phyloP scores from a whole-genome alignment of 2,888 invertebrate genomes.

The Protonemura montana region DNA sequence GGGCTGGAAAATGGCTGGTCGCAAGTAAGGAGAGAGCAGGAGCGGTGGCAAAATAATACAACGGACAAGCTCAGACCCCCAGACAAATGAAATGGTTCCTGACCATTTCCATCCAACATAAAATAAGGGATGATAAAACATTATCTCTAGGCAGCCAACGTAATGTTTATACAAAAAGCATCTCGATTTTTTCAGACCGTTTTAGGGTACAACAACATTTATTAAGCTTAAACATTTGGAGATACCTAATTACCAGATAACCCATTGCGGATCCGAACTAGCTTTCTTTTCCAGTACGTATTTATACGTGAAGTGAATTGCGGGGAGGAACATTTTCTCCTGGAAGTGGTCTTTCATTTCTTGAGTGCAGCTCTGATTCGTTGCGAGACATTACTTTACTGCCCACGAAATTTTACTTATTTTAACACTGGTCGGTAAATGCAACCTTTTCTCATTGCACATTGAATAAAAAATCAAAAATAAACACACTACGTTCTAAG shows the following conservation, averaged over 20 bases:
- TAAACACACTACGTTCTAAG: too few species aligned
- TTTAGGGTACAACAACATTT: neutral
- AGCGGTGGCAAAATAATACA: conserved; percentile 23
- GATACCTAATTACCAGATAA: neutral
- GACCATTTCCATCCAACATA: conserved; percentile 29
- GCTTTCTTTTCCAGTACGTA: neutral
- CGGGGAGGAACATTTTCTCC: neutral
- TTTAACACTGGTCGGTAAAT: neutral
- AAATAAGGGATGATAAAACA: conserved; percentile 1
- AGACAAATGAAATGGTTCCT: conserved; percentile 46
- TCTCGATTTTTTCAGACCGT: neutral
- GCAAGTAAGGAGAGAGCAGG: neutral
- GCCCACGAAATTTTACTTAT: neutral
- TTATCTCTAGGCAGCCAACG: neutral
- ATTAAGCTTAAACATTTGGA: neutral
- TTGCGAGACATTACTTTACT: neutral
- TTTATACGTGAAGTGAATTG: neutral
- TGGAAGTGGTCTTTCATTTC: neutral
- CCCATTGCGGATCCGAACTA: neutral
- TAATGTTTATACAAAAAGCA: neutral
- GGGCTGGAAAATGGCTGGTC: neutral
- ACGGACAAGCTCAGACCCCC: conserved; percentile 17
- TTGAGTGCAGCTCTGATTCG: neutral
- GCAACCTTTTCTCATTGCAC: neutral
- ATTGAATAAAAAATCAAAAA: neutral